Evolutionary conservation across 2,797 vertebrate species (phyloP).

Genomic region (Syndactyla subalaris): DNA sequence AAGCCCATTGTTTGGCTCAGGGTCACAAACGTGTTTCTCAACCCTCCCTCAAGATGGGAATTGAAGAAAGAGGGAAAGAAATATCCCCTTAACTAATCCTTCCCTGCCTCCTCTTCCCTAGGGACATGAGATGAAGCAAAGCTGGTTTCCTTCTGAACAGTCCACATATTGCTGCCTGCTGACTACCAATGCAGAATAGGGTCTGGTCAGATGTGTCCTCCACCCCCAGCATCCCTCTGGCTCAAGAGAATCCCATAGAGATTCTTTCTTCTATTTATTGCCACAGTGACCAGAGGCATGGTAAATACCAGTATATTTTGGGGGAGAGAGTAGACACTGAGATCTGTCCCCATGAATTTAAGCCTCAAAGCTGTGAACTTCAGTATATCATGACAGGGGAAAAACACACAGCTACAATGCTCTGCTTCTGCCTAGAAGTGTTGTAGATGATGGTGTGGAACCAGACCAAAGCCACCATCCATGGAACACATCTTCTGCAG

Average conservation of each 20-base stretch:
- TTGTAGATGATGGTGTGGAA: neutral
- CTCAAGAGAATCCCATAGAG: accelerated
- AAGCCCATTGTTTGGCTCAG: neutral
- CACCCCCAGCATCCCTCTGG: neutral
- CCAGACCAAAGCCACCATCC: neutral
- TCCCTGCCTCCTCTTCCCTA: neutral
- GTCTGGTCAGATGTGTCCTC: neutral
- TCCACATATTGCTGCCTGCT: accelerated
- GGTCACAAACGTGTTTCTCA: neutral
- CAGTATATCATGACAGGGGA: neutral
- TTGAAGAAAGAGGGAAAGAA: neutral
- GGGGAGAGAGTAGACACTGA: neutral
- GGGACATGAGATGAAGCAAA: neutral
- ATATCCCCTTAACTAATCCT: neutral
- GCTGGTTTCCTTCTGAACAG: neutral
- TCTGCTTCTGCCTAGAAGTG: neutral
- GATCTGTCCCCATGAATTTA: neutral
- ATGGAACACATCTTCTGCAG: neutral
- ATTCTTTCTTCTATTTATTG: neutral
- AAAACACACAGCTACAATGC: accelerated
- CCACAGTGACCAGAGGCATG: neutral
- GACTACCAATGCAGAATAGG: accelerated
- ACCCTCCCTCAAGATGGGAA: neutral
- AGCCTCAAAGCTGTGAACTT: neutral
- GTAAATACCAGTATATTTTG: accelerated